Percentiles rank a stretch among this genome's conserved stretches.
phyloP scores from a whole-genome alignment of 2,113 vertebrate genomes.

The Thoracochromis brauschi region DNA sequence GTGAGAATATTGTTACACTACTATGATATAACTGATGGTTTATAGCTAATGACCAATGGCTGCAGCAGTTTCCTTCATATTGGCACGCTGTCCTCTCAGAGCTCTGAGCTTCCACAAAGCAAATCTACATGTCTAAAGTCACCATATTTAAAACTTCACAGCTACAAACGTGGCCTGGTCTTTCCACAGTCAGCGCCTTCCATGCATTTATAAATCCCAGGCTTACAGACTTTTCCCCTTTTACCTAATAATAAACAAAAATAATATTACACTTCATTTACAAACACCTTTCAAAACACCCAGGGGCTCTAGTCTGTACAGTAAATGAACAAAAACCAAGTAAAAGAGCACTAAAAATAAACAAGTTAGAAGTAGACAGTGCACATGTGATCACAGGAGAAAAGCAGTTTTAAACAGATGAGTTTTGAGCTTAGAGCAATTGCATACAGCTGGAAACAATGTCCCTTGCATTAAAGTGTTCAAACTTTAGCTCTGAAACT shows the following conservation, averaged over 20 bases:
- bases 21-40: not conserved
- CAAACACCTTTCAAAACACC: not conserved
- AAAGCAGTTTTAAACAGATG: not conserved
- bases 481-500: not conserved
- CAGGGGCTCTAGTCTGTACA: not conserved
- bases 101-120: not conserved
- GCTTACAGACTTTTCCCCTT: not conserved
- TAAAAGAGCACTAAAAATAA: rapidly evolving
- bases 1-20: not conserved
- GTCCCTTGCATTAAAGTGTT: not conserved
- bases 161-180: not conserved
- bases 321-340: not conserved
- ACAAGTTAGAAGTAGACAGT: not conserved
- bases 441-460: not conserved
- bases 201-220: not conserved
- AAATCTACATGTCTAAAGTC: too few relatives aligned
- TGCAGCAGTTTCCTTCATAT: not conserved
- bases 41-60: not conserved
- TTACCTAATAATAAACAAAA: not conserved
- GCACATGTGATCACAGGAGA: not conserved
- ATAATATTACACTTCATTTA: not conserved
- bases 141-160: not conserved
- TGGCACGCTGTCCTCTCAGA: not conserved
- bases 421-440: not conserved
- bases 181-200: not conserved